Conservation (phyloP, 1,140 invertebrate species). For the Thaumatotibia leucotreta region DNA sequence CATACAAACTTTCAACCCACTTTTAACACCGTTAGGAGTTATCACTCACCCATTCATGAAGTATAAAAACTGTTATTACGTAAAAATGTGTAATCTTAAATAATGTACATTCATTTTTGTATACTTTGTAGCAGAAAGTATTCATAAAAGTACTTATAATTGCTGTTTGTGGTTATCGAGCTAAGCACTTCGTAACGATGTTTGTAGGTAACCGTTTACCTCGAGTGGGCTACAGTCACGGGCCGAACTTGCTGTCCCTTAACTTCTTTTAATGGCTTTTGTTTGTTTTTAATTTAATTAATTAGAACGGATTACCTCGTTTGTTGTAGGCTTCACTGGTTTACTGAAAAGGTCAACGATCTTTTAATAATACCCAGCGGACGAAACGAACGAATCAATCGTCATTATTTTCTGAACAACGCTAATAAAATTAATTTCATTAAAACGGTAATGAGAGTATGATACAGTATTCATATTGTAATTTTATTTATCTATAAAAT, state of each 20-base stretch:
- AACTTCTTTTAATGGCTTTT: slow-evolving; percentile 53
- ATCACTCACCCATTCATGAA: too few species aligned
- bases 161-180: not conserved
- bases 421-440: too few species aligned
- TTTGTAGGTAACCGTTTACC: not conserved
- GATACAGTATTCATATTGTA: too few species aligned
- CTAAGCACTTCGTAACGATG: not conserved
- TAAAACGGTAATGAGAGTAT: too few species aligned
- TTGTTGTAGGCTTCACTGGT: slow-evolving; percentile 46
- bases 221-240: slow-evolving; percentile 5
- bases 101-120: too few species aligned
- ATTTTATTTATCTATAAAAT: too few species aligned
- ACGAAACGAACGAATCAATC: not conserved
- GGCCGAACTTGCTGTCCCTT: slow-evolving; percentile 19
- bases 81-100: too few species aligned
- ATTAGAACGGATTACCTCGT: slow-evolving; percentile 53
- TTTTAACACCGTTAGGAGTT: too few species aligned
- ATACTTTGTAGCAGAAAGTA: too few species aligned
- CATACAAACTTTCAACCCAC: too few species aligned
- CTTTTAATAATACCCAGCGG: slow-evolving; percentile 20
- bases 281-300: slow-evolving; percentile 65
- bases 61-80: too few species aligned
- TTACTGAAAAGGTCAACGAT: slow-evolving; percentile 36
- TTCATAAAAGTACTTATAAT: not conserved
- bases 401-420: too few species aligned